Evolutionary conservation across 2,113 vertebrate genomes (phyloP).

Genomic region (Podilymbus podiceps): DNA sequence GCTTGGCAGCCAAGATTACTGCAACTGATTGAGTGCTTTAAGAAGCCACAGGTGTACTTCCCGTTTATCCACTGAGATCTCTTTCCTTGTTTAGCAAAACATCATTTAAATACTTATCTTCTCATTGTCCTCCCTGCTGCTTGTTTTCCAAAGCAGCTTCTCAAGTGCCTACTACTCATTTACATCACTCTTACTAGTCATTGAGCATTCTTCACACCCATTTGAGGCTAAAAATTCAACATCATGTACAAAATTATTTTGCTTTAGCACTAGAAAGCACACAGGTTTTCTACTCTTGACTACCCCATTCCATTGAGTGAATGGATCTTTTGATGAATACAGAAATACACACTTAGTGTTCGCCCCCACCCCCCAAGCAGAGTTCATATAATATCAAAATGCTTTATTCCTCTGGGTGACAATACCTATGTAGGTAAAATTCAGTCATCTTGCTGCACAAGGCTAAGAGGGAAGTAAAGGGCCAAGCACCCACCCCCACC

Average conservation of each 20-base stretch:
- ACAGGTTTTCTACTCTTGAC: neutral
- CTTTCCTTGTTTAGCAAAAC: neutral
- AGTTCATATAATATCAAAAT: neutral
- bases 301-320: neutral
- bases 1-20: neutral
- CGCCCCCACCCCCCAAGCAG: neutral
- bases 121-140: neutral
- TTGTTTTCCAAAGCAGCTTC: neutral
- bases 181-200: neutral
- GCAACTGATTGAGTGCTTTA: neutral
- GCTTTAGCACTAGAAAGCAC: neutral
- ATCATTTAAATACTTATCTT: neutral
- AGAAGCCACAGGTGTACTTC: neutral
- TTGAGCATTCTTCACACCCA: neutral
- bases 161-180: neutral
- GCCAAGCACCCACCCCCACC: fast-evolving
- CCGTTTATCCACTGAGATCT: neutral
- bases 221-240: neutral
- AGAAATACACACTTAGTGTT: neutral
- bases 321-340: neutral
- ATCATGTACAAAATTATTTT: neutral
- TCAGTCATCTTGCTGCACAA: neutral
- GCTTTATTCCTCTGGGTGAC: neutral
- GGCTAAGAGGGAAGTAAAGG: neutral
- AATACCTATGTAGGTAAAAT: neutral